Base-by-base conservation (phyloP, 1,140 invertebrate species). In the Hyphantria cunea region DNA sequence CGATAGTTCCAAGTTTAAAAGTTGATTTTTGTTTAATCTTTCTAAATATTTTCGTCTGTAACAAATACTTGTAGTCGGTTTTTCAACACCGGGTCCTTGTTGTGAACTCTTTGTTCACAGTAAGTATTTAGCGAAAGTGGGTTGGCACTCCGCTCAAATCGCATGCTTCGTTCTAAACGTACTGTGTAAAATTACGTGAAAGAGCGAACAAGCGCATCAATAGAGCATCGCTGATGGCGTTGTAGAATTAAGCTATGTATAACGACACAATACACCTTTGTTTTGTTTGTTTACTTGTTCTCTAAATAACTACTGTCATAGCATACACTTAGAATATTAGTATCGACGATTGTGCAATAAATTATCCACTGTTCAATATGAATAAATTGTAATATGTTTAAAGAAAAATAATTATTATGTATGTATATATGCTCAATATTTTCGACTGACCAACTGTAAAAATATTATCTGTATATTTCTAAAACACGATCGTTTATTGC, bases 401-500 rank as follows among this genome's bases (percentile, higher is more conserved):
- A 78, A 76, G 17, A 25, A 79, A 78, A 67, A 39, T 39, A 39
- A 10, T 10, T 39, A 39, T 58, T 65, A 65, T 62, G 47, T 64
- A 64, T 60, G 45, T 72, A 66, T 78, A 78, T 25, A 25, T 86
- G 87, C 85, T 90, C 87, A 88, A 86, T 84, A 77, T 81, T 87
- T 87, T 90, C 80, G 85, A 90, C 85, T 88, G 87, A 90, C 86
- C 84, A 89, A 89, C 80, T 89, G 72, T 80, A 82, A 78, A 72
- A 68, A 60, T 42, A 61, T 49, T 68, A 73, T 73, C 54, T 63
- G 59, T 70, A 70, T 62, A 49, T 50, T 64, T 58, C 14, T 25
- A 50, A 56, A 48, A 47, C 42, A 63, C 15, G 11, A 62, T 62
- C 61, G 64, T 71, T 66, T 72, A 66, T 59, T 65, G 64, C 72